phyloP scores from a whole-genome alignment of 2,888 invertebrate genomes.

The Salticus scenicus region DNA sequence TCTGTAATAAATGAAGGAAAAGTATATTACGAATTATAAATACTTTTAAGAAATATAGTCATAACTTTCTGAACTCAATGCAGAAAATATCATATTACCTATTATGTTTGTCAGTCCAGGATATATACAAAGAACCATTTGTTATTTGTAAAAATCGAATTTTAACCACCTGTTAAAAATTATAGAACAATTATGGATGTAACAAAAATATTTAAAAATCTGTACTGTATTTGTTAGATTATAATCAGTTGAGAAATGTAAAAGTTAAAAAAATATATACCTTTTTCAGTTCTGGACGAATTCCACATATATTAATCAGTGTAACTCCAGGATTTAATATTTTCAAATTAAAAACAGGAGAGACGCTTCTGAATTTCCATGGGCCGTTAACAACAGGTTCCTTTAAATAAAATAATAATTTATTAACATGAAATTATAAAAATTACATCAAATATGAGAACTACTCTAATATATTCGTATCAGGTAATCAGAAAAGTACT shows the following conservation, averaged over 20 bases:
- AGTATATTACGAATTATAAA: background rate
- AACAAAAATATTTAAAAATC: background rate
- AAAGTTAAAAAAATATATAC: background rate
- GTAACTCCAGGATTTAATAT: constrained; percentile 50
- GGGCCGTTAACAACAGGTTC: constrained; percentile 37
- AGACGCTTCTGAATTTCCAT: background rate
- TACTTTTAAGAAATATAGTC: background rate
- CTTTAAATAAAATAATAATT: constrained; percentile 1
- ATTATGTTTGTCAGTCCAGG: constrained; percentile 48
- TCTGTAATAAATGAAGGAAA: constrained; percentile 18
- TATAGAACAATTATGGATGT: too few relatives aligned
- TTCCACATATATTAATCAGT: constrained; percentile 53
- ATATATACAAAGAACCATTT: constrained; percentile 37
- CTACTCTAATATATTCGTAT: background rate
- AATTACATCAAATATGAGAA: background rate
- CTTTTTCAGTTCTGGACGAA: background rate
- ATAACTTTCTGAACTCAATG: background rate
- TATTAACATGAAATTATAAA: background rate
- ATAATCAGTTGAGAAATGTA: background rate
- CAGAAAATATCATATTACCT: constrained; percentile 16
- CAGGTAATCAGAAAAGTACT: too few relatives aligned
- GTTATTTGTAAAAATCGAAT: constrained; percentile 34
- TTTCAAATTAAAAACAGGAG: constrained; percentile 13
- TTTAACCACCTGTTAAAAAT: constrained; percentile 37
- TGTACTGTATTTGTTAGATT: background rate